phyloP scores from a whole-genome alignment of 2,113 vertebrate genomes.

The Paratilapia polleni region DNA sequence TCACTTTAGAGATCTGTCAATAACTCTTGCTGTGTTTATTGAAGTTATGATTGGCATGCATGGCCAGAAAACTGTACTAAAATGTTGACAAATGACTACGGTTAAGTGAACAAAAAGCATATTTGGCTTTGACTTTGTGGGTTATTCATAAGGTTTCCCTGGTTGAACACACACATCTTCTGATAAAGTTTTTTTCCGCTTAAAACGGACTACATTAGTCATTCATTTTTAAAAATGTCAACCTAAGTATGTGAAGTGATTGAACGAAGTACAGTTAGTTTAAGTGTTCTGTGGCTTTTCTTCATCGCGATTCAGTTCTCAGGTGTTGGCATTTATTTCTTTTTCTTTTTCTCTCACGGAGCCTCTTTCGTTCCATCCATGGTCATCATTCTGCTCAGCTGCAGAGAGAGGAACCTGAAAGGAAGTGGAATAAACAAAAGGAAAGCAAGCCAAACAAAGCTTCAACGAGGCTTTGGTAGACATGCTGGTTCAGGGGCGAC shows the following conservation, averaged over 20 bases:
- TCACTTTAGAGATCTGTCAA: neutral
- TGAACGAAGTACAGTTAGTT: neutral
- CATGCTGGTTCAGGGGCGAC: conserved; percentile 59
- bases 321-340: neutral
- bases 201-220: neutral
- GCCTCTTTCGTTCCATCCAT: conserved; percentile 8
- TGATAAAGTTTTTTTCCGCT: neutral
- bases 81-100: neutral
- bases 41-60: neutral
- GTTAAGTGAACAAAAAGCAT: neutral
- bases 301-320: neutral
- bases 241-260: neutral
- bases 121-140: neutral
- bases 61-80: neutral
- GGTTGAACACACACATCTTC: neutral
- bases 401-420: conserved; percentile 63
- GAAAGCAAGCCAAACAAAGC: conserved; percentile 63
- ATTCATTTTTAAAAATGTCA: neutral
- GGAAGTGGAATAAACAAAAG: conserved; percentile 71
- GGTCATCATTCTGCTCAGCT: conserved; percentile 62
- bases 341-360: neutral
- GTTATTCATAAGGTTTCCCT: neutral
- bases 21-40: neutral
- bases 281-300: neutral
- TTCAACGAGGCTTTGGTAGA: conserved; percentile 57